Conservation (phyloP, 2,113 vertebrate genomes). For the Tinamus guttatus region DNA sequence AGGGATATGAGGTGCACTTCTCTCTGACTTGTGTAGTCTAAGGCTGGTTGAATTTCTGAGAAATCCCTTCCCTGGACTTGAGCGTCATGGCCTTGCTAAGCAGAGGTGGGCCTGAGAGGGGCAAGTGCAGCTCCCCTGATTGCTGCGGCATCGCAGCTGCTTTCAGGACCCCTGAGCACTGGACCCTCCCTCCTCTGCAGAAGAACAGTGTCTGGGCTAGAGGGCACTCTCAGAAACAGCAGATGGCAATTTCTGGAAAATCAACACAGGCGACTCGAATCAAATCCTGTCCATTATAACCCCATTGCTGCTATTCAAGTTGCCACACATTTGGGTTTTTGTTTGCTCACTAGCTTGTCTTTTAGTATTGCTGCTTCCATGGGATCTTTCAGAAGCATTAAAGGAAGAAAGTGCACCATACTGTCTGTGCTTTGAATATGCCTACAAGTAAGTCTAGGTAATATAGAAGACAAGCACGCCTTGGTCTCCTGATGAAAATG, state of each 20-base stretch:
- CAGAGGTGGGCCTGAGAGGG: not conserved
- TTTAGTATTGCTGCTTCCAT: not conserved
- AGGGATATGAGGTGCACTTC: not conserved
- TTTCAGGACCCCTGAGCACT: not conserved
- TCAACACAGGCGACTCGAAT: not conserved
- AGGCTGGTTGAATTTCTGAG: not conserved
- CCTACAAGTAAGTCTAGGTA: not conserved
- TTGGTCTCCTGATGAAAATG: not conserved
- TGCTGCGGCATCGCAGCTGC: not conserved
- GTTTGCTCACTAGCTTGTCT: not conserved
- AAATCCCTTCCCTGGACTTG: not conserved
- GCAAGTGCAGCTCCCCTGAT: not conserved
- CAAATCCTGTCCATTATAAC: not conserved
- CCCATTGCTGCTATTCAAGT: not conserved
- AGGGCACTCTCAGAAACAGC: not conserved
- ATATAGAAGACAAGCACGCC: not conserved
- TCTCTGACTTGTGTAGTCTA: not conserved
- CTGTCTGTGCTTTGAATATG: not conserved
- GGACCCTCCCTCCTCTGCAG: not conserved
- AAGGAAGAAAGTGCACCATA: not conserved
- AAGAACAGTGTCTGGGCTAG: not conserved
- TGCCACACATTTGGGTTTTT: not conserved
- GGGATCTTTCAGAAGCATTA: not conserved
- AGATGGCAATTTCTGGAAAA: not conserved
- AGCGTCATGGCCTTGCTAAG: not conserved